Base-by-base conservation (phyloP, 2,113 vertebrate genomes). In the Pseudopodoces humilis region DNA sequence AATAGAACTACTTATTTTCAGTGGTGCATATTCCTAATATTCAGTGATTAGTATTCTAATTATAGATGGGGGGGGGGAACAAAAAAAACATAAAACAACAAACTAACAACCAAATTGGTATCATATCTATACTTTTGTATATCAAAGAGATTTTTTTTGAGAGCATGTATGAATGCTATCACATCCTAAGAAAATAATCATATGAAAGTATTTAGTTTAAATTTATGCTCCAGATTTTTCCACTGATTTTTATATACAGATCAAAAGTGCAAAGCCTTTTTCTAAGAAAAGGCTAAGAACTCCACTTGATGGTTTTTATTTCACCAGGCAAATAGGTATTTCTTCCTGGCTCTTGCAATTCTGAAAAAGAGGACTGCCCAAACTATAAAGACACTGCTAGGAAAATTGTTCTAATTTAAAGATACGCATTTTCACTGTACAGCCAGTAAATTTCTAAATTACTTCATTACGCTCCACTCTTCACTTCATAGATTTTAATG, bases 321-420 rank as follows among this genome's bases (percentile, higher is more conserved):
- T 69, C 59, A 80, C 44, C 55, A 58, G 46, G 60, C 21, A 69
- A 90, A n/a, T 35, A 58, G 41, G 25, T 86, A 60, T 39, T 70
- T 86, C 44, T 70, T 87, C 24, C 24, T 39, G 15, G 59, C 3
- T 1, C 63, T 43, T 77, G 27, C 39, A 80, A 27, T 88, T 80
- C 65, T 83, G 70, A 90, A 76, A 60, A 60, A 63, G 86, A 83
- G 63, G 44, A 64, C 56, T 72, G 33, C 46, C 43, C n/a, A 65
- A 72, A 65, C 47, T 69, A 46, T 30, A 69, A 91, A 72, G 43
- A 35, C 41, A 33, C 20, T 35, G 31, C 49, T 56, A 53, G 41
- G 62, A 76, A 82, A 91, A 77, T 47, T 64, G 25, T 84, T 76
- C 62, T 79, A 33, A 80, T 91, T 89, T 87, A 71, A 94, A 92